Conservation (phyloP, 1,140 invertebrate genomes). For the Philotrypesis tridentata region DNA sequence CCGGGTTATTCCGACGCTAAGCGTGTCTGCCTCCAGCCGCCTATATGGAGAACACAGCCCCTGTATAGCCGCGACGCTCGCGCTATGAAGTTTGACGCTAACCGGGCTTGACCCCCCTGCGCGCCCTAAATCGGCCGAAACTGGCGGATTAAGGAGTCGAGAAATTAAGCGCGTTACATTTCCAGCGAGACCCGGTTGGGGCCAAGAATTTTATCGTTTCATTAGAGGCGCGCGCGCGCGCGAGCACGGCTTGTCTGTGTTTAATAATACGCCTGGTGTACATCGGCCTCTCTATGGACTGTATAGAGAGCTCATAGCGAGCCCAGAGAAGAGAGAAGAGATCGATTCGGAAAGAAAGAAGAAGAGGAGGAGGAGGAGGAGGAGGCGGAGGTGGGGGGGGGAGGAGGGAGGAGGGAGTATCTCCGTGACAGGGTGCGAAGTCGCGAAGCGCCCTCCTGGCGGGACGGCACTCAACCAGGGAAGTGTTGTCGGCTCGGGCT, state of each 20-base stretch:
- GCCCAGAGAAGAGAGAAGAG: background rate
- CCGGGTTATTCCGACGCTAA: constrained; percentile 63
- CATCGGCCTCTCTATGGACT: background rate
- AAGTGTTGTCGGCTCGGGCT: constrained; percentile 73
- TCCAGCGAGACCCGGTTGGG: constrained; percentile 19
- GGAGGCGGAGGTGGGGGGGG: constrained; percentile 44
- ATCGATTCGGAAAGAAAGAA: background rate
- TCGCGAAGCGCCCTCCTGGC: constrained; percentile 62
- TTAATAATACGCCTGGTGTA: constrained; percentile 13
- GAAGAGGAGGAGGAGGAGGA: background rate
- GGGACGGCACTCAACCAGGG: constrained; percentile 70
- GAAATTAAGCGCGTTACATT: constrained; percentile 61
- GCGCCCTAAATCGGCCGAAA: constrained; percentile 67
- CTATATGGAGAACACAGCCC: background rate
- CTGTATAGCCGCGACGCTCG: background rate
- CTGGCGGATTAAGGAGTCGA: constrained; percentile 57
- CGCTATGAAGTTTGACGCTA: constrained; percentile 64
- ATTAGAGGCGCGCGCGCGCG: constrained; percentile 52
- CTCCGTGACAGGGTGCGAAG: constrained; percentile 69
- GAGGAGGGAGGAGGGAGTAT: constrained; percentile 51
- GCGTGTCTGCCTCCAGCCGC: constrained; percentile 46
- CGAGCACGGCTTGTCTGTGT: constrained; percentile 4
- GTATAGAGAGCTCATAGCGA: background rate
- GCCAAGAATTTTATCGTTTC: constrained; percentile 63
- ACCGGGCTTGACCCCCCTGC: constrained; percentile 62